Evolutionary conservation across 1,140 invertebrate species (phyloP), one percentile per base, ranked within the genome.

Genomic region (Odontomachus brunneus): DNA sequence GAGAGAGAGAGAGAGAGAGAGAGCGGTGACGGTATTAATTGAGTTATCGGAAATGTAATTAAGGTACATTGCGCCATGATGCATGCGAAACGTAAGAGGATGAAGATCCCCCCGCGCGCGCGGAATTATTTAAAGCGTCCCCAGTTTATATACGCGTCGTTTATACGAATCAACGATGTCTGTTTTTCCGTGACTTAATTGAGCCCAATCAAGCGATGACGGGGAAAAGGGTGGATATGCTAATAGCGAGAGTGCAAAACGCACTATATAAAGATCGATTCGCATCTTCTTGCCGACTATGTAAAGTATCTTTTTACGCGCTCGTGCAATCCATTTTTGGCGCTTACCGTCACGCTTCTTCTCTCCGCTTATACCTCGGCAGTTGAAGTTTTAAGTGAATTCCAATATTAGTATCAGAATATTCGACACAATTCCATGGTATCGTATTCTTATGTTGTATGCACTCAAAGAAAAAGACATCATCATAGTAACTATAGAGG

Each of bases 21-120:
- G 38, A 11, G 38, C 0, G 22, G 17, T 69, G 38, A 67, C 22
- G 22, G 12, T 69, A 80, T 69, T 71, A 71, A 57, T 29, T 22
- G 49, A 71, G 22, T 71, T 80, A 80, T 80, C 38, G 75, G 65
- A 80, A 80, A 80, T 71, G 63, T 57, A 80, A 80, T 80, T 71
- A 80, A 69, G 62, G n/a, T 57, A 69, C 69, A 71, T 55, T 14
- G 17, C 24, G 49, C 38, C 44, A 38, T 29, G 33, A 3, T 59
- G 12, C 9, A 26, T 24, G 22, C 49, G 63, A 48, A 66, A 80
- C 53, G 17, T 59, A 17, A 63, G 26, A n/a, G 29, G 26, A 63
- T 63, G 38, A 80, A 80, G 17, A 53, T 75, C 24, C 59, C 5
- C 53, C 48, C 26, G n/a, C n/a, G n/a, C n/a, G n/a, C n/a, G n/a